Conservation (phyloP, 2,113 vertebrate genomes). For the Nycticorax nycticorax region DNA sequence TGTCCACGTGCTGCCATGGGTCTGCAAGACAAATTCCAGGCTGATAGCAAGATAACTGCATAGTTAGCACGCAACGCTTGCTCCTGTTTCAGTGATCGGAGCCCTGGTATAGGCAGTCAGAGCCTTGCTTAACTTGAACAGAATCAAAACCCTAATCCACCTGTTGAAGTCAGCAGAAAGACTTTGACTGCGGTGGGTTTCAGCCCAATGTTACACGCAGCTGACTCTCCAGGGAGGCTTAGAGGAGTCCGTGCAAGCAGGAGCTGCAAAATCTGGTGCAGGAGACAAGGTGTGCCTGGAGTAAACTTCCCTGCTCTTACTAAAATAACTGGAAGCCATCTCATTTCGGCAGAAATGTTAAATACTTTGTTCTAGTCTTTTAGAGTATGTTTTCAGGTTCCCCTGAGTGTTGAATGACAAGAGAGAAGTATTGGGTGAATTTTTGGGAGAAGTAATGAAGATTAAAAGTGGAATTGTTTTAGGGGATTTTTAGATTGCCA, state of each 20-base stretch:
- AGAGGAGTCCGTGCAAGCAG: neutral
- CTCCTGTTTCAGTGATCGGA: neutral
- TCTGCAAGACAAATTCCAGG: neutral
- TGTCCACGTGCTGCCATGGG: rapidly evolving
- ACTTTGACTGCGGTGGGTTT: neutral
- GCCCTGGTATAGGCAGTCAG: rapidly evolving
- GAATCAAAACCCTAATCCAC: neutral
- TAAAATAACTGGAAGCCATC: neutral
- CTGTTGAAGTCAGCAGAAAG: neutral
- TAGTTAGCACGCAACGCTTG: rapidly evolving
- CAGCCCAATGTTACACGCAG: neutral
- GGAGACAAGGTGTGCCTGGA: neutral
- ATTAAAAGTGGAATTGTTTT: neutral
- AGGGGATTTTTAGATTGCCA: neutral
- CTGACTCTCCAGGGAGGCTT: neutral
- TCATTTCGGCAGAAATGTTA: neutral
- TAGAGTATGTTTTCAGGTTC: neutral
- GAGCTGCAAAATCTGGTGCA: neutral
- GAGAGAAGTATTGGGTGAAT: neutral
- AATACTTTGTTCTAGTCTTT: neutral
- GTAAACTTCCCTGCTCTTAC: neutral
- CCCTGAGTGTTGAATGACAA: neutral
- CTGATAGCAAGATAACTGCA: neutral
- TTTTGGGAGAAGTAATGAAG: neutral
- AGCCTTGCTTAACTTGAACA: neutral